Conservation (phyloP, 1,140 invertebrate genomes). For the Temnothorax curvispinosus region DNA sequence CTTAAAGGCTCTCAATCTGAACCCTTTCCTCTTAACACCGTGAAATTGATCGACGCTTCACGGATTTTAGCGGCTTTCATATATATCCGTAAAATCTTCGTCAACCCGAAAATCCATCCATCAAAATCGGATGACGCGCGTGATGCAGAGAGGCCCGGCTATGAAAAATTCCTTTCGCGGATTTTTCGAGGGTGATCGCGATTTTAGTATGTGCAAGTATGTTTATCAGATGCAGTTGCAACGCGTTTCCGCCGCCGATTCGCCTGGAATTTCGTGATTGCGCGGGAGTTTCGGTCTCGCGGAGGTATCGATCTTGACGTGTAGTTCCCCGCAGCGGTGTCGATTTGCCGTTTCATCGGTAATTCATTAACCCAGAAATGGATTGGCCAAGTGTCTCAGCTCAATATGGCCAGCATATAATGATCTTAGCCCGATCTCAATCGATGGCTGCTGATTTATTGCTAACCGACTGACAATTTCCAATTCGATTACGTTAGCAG, state of each 20-base stretch:
- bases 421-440: constrained; percentile 26
- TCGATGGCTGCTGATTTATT: background rate
- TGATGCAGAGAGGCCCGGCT: background rate
- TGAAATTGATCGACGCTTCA: constrained; percentile 77
- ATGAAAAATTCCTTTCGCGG: constrained; percentile 46
- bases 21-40: constrained; percentile 66
- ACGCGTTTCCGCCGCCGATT: background rate
- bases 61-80: constrained; percentile 69
- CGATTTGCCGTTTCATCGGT: constrained; percentile 66
- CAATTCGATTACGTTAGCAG: background rate
- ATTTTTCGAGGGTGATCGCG: constrained; percentile 19
- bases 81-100: constrained; percentile 72
- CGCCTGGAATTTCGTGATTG: constrained; percentile 33
- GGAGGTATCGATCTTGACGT: constrained; percentile 37
- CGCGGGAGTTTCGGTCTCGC: background rate
- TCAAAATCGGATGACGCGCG: constrained; percentile 53
- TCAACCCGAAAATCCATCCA: constrained; percentile 66
- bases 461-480: background rate
- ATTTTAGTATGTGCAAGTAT: background rate
- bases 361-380: constrained; percentile 62
- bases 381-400: constrained; percentile 31
- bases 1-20: constrained; percentile 65
- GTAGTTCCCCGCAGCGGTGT: constrained; percentile 44
- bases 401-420: constrained; percentile 31
- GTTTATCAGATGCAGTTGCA: constrained; percentile 18